Base-by-base conservation (phyloP, 2,113 vertebrate genomes). In the Galeopterus variegatus region DNA sequence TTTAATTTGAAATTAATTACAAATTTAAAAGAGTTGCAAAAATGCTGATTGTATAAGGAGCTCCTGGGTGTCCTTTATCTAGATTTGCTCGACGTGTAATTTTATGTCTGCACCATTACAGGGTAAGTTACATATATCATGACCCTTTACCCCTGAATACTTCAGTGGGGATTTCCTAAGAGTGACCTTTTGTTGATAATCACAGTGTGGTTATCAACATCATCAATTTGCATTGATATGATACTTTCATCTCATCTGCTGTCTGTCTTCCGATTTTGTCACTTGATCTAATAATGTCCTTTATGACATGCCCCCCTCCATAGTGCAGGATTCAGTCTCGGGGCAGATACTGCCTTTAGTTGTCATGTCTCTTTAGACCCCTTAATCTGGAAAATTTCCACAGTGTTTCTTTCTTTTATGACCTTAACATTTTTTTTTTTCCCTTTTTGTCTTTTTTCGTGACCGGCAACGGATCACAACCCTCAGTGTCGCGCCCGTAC, bases 281-380 rank as follows among this genome's bases (percentile, higher is more conserved):
- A 45, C 8, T 41, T 54, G 84, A 23, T 19, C 58, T 52, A 73
- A 67, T 33, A 77, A 58, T 4, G 11, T 12, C 36, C 56, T 54
- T 18, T 69, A 12, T 8, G 31, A 6, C 0, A 1, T 10, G 19
- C 26, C 8, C 12, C 5, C 41, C 0, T 5, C 21, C 4, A 0
- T 6, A 45, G 24, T 8, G 12, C 33, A 41, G 24, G 45, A 26
- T 18, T 15, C 77, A 13, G 1, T 21, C n/a, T 13, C 58, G 76
- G 23, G 19, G 45, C 13, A 64, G 54, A 52, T 36, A 14, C 9
- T 56, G 17, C 65, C 6, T 45, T 54, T 79, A 3, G 31, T 24
- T 45, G 21, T 33, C 15, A 0, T 7, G 23, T 85, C 83, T 72
- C 48, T 52, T 58, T 50, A 45, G 19, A 58, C 17, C 17, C 45